Base-by-base conservation (phyloP, 1,140 invertebrate genomes). In the Ceratina australensis region DNA sequence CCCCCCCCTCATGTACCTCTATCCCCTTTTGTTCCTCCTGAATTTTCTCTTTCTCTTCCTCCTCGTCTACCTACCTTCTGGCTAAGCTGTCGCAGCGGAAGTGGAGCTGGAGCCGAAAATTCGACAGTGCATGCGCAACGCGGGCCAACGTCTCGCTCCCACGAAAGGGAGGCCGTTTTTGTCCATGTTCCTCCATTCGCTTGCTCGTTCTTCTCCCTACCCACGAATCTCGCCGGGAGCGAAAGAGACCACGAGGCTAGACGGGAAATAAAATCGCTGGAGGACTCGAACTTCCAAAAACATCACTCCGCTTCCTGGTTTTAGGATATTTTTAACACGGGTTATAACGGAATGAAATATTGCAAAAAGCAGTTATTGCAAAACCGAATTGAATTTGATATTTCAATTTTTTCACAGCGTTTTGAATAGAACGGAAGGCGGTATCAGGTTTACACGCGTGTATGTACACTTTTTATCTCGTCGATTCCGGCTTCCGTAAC, bases 31-130 rank as follows among this genome's bases (percentile, higher is more conserved):
- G n/a, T 12, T 4, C 28, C 1, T 64, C 22, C 50, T 28, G 28
- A 4, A 5, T 60, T n/a, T 22, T 79, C 56, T 42, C 57, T 47
- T 52, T 50, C 28, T 33, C 28, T 33, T 33, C 5, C 5, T 5
- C 28, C 5, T 33, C 28, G 28, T 69, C 18, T 33, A 33, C 54
- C 50, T 18, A 24, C 75, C 77, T 50, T 82, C 64, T 63, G 61
- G 71, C 73, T 42, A 57, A 47, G 72, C 57, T 54, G 80, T 80
- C 72, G 80, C 80, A 82, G 78, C 75, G 79, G 79, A 74, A 79
- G 79, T 81, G 71, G 80, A 81, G 80, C 78, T 80, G 78, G 64
- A 20, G 60, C 65, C 81, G 81, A 67, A 77, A 81, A 72, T 82
- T 78, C 80, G 49, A 65, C 47, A 69, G 64, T 83, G 74, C 79